Evolutionary conservation across 1,140 invertebrate genomes (phyloP), one percentile per base, ranked within the genome.

Genomic region (Drosophila auraria): DNA sequence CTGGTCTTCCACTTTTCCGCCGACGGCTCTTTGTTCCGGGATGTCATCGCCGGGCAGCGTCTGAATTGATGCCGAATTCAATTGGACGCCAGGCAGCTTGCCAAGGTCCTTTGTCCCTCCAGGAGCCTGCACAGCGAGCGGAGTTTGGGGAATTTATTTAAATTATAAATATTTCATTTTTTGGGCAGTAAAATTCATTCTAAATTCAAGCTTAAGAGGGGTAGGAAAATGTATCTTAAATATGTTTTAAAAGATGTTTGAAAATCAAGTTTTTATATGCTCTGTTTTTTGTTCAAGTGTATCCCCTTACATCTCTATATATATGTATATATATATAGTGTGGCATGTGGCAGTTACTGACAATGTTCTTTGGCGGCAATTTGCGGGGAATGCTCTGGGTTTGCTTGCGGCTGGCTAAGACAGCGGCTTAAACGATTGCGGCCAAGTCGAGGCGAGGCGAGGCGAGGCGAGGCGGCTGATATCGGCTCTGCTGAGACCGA

Each of bases 1-100:
- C 27, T 61, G 63, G 63, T 76, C 45, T 56, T 44, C 25, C 40
- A 42, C 42, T 44, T 42, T 47, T 27, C 40, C 17, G n/a, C 5
- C 45, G 42, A 15, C 30, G 42, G 17, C 64, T 25, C 49, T 45
- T 71, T 69, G 50, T 69, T 56, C 36, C 36, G 64, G 64, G 50
- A 45, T 69, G 63, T 71, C 68, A 71, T 47, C 50, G 64, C 49
- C 68, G 64, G 65, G 42, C 44, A n/a, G 54, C 25, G 51, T 58
- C 64, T 58, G 69, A 47, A 72, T 71, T 71, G 66, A 72, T 47
- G 62, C 63, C 15, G 62, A 30, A 66, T 69, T 69, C 62, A 68
- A 51, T 68, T 69, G 61, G 50, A 56, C 40, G 36, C 56, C 33
- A 68, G 58, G n/a, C 57, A 30, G 57, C 57, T 42, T 23, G 66